phyloP scores from a whole-genome alignment of 1,140 invertebrate species.

The Lepidotrigona ventralis region DNA sequence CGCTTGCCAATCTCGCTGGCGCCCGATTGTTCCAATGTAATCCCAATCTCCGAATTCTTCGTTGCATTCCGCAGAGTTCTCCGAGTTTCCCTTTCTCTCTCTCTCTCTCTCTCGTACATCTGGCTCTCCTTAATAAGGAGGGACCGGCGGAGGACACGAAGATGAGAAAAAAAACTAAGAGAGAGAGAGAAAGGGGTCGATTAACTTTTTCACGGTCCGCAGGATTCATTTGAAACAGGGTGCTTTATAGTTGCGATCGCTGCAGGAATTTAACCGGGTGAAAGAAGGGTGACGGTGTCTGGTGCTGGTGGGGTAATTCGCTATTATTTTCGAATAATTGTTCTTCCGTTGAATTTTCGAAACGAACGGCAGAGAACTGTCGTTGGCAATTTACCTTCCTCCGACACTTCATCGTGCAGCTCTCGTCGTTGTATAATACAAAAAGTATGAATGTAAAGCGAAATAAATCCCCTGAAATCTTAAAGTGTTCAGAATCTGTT shows the following conservation, averaged over 20 bases:
- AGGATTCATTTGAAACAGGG: neutral
- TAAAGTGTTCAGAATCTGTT: no score
- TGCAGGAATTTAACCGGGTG: neutral
- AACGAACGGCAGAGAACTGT: no score
- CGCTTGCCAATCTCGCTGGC: slow-evolving; percentile 28
- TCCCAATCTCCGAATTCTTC: slow-evolving; percentile 58
- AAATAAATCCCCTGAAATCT: no score
- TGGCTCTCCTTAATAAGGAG: slow-evolving; percentile 38
- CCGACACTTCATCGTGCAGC: no score
- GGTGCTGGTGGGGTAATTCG: slow-evolving; percentile 13
- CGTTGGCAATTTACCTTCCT: no score
- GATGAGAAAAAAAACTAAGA: no score
- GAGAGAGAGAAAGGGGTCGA: neutral
- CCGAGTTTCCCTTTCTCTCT: neutral
- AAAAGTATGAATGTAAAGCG: no score
- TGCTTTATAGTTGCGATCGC: neutral
- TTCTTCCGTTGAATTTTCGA: no score
- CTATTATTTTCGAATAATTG: slow-evolving; percentile 10
- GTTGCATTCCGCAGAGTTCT: slow-evolving; percentile 34
- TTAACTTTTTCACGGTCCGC: slow-evolving; percentile 25
- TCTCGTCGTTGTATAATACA: no score
- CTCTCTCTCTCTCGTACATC: neutral
- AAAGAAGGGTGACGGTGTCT: neutral
- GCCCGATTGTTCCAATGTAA: slow-evolving; percentile 40
- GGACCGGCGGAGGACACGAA: neutral